These are phyloP conservation scores for Copidosoma floridanum DNA, from an alignment of 1,140 invertebrate genomes.

Conservation along the genomic window DNA sequence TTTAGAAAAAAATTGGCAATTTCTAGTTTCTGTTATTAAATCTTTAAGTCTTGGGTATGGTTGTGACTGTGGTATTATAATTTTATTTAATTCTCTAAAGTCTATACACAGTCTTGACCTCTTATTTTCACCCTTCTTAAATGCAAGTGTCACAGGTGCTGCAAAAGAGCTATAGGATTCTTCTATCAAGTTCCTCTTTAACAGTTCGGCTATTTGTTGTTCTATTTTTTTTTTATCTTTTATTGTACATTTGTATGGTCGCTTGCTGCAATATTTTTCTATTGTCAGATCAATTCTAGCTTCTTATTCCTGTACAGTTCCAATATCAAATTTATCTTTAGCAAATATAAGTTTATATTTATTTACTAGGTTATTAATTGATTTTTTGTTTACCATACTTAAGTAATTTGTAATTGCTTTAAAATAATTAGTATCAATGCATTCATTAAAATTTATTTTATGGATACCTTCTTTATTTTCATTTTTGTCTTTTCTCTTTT, in stretches of 20 bases:
- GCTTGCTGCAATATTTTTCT: constrained; percentile 1
- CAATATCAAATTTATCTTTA: no score
- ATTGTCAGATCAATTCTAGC: background rate
- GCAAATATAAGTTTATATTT: no score
- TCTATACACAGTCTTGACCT: no score
- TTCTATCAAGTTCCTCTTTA: background rate
- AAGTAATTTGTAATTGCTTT: background rate
- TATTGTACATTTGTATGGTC: constrained; percentile 1
- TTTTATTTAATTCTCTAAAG: no score
- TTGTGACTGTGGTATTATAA: no score
- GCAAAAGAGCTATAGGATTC: constrained; percentile 3
- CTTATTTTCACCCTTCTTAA: no score
- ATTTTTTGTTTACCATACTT: background rate
- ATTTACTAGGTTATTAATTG: background rate
- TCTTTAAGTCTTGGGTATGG: background rate
- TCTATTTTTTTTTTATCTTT: constrained; percentile 3
- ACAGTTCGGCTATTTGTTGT: background rate
- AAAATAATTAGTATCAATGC: background rate
- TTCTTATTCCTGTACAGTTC: background rate
- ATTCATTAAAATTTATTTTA: no score
- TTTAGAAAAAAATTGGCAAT: no score
- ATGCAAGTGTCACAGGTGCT: no score
- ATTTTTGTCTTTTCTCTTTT: no score
- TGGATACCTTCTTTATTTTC: background rate
- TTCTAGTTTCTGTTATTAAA: background rate